Evolutionary conservation across 1,140 invertebrate genomes (phyloP).

Genomic region (Lepidurus arcticus): DNA sequence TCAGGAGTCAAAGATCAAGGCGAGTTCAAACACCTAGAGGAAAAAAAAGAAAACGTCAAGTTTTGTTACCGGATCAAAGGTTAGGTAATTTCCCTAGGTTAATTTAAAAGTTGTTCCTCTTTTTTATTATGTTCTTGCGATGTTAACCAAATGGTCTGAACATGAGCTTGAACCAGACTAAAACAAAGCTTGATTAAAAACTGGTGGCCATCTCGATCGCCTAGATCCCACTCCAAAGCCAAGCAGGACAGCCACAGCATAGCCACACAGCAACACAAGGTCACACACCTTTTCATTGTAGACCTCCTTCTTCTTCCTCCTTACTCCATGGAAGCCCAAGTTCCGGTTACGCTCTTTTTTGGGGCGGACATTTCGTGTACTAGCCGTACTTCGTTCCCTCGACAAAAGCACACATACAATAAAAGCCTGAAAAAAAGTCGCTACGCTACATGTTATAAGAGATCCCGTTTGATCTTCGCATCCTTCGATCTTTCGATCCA

Average conservation of each 20-base stretch:
- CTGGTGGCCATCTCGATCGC: too few relatives aligned
- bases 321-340: slow-evolving; percentile 10
- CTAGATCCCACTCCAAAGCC: background rate
- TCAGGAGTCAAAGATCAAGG: background rate
- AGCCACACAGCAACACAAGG: background rate
- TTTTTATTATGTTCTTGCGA: background rate
- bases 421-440: too few relatives aligned
- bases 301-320: background rate
- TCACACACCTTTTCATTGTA: slow-evolving; percentile 11
- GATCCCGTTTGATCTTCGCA: background rate
- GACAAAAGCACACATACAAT: too few relatives aligned
- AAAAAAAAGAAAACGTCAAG: background rate
- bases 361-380: too few relatives aligned
- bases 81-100: background rate
- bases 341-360: slow-evolving; percentile 14
- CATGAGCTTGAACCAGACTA: too few relatives aligned
- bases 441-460: background rate
- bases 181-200: too few relatives aligned
- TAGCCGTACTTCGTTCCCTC: too few relatives aligned
- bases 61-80: background rate
- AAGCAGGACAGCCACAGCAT: background rate
- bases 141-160: too few relatives aligned
- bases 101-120: background rate
- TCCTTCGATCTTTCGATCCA: background rate
- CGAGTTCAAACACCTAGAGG: background rate